A percentile compares a stretch with the other conserved stretches of the same genome.
phyloP scores from a whole-genome alignment of 2,797 vertebrate genomes.

The Rhinella marina region DNA sequence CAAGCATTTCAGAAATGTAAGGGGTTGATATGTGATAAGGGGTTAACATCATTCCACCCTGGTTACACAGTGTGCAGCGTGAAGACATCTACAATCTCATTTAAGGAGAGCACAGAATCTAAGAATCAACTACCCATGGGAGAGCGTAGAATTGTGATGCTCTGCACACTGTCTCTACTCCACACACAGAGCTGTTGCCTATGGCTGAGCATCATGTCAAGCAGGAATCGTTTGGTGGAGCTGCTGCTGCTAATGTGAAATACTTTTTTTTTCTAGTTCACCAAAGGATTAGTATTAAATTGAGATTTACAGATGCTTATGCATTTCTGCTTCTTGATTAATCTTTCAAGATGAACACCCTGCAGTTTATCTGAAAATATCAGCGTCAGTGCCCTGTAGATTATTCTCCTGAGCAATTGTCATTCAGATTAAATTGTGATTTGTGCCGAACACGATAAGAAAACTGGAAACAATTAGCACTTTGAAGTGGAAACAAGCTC shows the following conservation, averaged over 20 bases:
- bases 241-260: constrained; percentile 45
- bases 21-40: background rate
- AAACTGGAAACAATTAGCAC: constrained; percentile 54
- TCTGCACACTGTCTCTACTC: constrained; percentile 39
- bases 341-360: constrained; percentile 67
- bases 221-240: constrained; percentile 46
- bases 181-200: constrained; percentile 44
- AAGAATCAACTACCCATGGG: background rate
- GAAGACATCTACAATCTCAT: background rate
- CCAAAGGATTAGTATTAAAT: constrained; percentile 65
- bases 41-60: background rate
- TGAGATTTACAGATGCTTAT: constrained; percentile 65
- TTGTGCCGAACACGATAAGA: constrained; percentile 42
- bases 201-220: constrained; percentile 46
- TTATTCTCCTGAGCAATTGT: constrained; percentile 40
- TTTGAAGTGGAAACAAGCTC: constrained; percentile 61
- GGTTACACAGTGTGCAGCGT: no score
- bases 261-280: constrained; percentile 62
- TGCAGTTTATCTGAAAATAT: constrained; percentile 65
- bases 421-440: constrained; percentile 42
- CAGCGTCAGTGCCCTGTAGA: constrained; percentile 23
- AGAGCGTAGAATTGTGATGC: constrained; percentile 23
- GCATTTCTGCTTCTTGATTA: constrained; percentile 67
- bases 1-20: background rate
- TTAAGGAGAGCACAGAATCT: constrained; percentile 8